Conservation (phyloP, 2,888 invertebrate genomes). For the Drosophila suboccidentalis region DNA sequence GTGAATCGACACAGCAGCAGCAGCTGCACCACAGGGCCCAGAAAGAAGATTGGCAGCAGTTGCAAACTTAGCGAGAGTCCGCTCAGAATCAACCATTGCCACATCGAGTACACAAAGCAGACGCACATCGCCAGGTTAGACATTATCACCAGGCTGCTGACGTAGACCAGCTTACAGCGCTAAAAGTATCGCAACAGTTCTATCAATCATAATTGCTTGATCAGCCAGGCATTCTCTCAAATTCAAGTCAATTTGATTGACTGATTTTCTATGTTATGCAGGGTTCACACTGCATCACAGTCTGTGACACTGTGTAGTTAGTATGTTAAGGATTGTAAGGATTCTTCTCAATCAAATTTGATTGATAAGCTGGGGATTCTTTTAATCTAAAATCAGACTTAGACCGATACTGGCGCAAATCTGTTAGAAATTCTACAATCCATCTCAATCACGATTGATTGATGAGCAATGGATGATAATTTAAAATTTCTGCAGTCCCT, state of each 20-base stretch:
- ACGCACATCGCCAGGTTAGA: slow-evolving; percentile 51
- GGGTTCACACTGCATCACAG: too few species aligned
- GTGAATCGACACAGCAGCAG: slow-evolving; percentile 44
- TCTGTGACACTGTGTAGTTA: too few species aligned
- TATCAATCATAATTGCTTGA: slow-evolving; percentile 5
- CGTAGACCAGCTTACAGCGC: slow-evolving; percentile 57
- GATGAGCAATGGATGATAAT: too few species aligned
- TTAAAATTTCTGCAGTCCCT: too few species aligned
- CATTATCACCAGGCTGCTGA: slow-evolving; percentile 51
- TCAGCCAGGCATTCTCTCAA: background rate
- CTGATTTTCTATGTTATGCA: too few species aligned
- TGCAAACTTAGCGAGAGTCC: slow-evolving; percentile 24
- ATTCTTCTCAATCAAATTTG: background rate
- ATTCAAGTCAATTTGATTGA: background rate
- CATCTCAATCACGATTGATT: background rate
- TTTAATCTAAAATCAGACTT: background rate
- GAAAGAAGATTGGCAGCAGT: slow-evolving; percentile 42
- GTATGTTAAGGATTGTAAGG: too few species aligned
- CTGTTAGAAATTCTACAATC: too few species aligned
- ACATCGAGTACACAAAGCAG: slow-evolving; percentile 56
- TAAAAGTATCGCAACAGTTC: slow-evolving; percentile 8
- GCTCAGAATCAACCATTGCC: slow-evolving; percentile 30
- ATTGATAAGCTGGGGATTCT: background rate
- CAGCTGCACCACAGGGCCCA: slow-evolving; percentile 58
- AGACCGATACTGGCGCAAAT: too few species aligned